Evolutionary conservation across 2,113 vertebrate genomes (phyloP).

Genomic region (Neotoma lepida): DNA sequence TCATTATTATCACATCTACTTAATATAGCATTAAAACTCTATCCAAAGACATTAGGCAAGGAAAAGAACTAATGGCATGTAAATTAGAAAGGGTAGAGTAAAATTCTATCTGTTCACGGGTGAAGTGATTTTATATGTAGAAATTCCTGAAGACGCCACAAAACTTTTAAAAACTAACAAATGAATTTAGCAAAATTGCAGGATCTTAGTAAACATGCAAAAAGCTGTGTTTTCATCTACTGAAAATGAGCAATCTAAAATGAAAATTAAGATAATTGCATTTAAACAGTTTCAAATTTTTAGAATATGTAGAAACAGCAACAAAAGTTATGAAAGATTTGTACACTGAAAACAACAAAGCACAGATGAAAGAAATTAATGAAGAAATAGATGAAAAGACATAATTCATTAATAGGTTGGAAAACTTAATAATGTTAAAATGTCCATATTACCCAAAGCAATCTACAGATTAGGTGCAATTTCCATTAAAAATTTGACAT

Average conservation of each 20-base stretch:
- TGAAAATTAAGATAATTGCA: background rate
- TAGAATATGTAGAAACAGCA: background rate
- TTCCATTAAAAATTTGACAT: too few relatives aligned
- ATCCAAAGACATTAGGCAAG: background rate
- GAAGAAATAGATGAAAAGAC: constrained; percentile 2
- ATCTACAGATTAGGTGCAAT: background rate
- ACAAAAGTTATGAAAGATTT: background rate
- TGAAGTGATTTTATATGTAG: background rate
- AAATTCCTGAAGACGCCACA: background rate
- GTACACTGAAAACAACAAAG: background rate
- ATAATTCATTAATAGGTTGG: background rate
- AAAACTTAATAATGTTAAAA: constrained; percentile 25
- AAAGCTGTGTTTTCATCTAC: background rate
- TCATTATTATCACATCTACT: background rate
- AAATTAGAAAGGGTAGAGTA: background rate
- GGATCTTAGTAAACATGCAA: background rate
- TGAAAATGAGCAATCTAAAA: background rate
- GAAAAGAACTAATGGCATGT: background rate
- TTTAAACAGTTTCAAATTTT: background rate
- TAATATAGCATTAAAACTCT: background rate
- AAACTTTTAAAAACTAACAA: constrained; percentile 14
- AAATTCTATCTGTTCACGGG: constrained; percentile 14
- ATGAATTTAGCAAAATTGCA: constrained; percentile 1
- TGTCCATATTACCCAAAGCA: background rate
- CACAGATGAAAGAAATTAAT: background rate